phyloP scores from a whole-genome alignment of 1,140 invertebrate species.

The Pentalonia nigronervosa region DNA sequence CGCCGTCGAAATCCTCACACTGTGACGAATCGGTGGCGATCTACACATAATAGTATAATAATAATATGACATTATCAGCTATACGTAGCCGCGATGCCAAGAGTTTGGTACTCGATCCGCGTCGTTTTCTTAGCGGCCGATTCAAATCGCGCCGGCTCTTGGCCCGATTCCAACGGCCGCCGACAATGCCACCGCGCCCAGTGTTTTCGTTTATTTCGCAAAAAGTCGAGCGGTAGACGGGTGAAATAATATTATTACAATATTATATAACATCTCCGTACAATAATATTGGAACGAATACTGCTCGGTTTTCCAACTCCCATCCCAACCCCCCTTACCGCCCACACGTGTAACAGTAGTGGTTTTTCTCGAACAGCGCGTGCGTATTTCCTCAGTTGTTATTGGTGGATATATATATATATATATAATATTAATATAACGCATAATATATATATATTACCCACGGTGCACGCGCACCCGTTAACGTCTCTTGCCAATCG shows the following conservation, averaged over 20 bases:
- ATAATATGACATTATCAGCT: neutral
- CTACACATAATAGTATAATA: neutral
- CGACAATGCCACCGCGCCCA: neutral
- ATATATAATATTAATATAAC: neutral
- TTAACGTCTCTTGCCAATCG: constrained; percentile 12
- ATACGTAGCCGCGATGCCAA: neutral
- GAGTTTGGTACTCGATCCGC: neutral
- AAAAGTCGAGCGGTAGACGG: neutral
- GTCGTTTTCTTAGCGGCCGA: neutral
- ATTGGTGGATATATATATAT: neutral
- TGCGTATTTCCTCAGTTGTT: neutral
- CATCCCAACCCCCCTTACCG: too few relatives aligned
- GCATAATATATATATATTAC: neutral
- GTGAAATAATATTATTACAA: constrained; percentile 4
- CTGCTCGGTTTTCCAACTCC: neutral
- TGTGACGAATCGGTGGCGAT: neutral
- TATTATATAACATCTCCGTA: neutral
- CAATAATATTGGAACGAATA: neutral
- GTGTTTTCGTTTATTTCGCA: neutral
- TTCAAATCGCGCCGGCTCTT: neutral
- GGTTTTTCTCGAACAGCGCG: neutral
- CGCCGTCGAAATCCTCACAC: neutral
- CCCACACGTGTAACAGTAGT: neutral
- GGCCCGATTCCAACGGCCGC: neutral
- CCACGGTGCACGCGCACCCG: neutral